A percentile compares a stretch with the other conserved stretches of the same genome.
Conservation (phyloP, 2,113 vertebrate genomes). For the Esox niger region DNA sequence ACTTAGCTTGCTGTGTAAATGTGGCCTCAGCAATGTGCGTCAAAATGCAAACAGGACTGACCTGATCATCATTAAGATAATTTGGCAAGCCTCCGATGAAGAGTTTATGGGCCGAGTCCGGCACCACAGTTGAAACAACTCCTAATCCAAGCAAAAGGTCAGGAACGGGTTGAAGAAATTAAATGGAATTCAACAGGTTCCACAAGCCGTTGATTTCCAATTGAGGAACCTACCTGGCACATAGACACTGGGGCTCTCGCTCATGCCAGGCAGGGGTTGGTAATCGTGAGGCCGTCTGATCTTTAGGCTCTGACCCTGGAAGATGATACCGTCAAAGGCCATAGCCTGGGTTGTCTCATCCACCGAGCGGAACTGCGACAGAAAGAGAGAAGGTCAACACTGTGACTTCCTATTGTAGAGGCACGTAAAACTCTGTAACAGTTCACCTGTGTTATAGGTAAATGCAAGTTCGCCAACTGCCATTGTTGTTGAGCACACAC, state of each 20-base stretch:
- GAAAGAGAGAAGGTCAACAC: background rate
- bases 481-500: constrained; percentile 50
- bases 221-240: constrained; percentile 77
- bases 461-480: no score
- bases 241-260: constrained; percentile 90
- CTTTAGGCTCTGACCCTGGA: constrained; percentile 91
- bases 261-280: constrained; percentile 91
- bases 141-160: constrained; percentile 58
- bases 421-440: no score
- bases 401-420: no score
- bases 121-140: constrained; percentile 91
- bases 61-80: constrained; percentile 93
- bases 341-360: constrained; percentile 92
- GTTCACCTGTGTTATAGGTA: no score
- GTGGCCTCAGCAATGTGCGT: no score
- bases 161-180: no score
- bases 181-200: no score
- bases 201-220: no score
- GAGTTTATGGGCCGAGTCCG: constrained; percentile 90
- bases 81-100: constrained; percentile 89
- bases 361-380: constrained; percentile 82
- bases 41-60: constrained; percentile 53
- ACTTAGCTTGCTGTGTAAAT: no score
- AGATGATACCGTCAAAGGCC: constrained; percentile 93
- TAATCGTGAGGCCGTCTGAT: constrained; percentile 91